Conservation (phyloP, 2,113 vertebrate genomes). For the Triplophysa dalaica region DNA sequence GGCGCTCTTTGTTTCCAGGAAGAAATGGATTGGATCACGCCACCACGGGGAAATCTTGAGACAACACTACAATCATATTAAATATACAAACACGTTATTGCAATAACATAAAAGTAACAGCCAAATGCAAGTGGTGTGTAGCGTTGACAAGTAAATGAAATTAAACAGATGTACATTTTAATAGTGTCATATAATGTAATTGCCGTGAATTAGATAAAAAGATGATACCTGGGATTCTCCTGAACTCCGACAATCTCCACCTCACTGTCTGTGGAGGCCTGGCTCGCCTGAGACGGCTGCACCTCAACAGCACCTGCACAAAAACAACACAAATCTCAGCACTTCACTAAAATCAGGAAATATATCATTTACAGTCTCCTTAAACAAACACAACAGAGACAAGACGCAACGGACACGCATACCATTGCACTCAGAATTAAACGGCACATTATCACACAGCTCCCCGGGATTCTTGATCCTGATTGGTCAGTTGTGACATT, state of each 20-base stretch:
- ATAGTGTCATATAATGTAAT: neutral
- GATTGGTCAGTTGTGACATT: no score
- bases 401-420: neutral
- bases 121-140: no score
- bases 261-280: slow-evolving; percentile 92
- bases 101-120: no score
- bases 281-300: slow-evolving; percentile 82
- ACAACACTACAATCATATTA: slow-evolving; percentile 32
- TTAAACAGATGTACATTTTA: neutral
- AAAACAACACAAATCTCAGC: slow-evolving; percentile 34
- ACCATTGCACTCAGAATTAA: neutral
- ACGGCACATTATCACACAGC: no score
- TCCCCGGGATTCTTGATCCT: no score
- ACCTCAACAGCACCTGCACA: slow-evolving; percentile 82
- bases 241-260: slow-evolving; percentile 97
- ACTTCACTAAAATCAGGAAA: neutral
- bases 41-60: slow-evolving; percentile 86
- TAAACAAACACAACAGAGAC: neutral
- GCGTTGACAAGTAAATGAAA: no score
- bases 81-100: neutral
- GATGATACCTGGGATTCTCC: slow-evolving; percentile 84
- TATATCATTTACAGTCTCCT: neutral
- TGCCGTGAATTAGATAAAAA: neutral
- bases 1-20: slow-evolving; percentile 86
- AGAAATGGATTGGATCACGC: slow-evolving; percentile 94